A percentile compares a stretch with the other conserved stretches of the same genome.
These are phyloP conservation scores for Meloidogyne exigua DNA, from an alignment of 1,140 invertebrate genomes.

Conservation along the genomic window DNA sequence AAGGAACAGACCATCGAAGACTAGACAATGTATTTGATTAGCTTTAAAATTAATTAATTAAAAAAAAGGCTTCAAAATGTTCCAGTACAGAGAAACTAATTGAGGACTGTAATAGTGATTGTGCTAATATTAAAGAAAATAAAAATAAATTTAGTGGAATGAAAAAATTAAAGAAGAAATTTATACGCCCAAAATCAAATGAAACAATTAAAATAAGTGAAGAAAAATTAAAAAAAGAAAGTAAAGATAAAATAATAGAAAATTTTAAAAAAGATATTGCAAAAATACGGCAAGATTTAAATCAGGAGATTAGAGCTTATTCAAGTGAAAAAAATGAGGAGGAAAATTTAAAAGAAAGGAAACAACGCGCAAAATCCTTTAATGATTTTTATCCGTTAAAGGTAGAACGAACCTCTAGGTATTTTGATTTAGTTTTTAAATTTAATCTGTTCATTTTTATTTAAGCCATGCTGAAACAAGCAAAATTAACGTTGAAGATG, in stretches of 20 bases:
- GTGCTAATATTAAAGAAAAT: background rate
- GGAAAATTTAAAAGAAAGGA: background rate
- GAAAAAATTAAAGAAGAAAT: background rate
- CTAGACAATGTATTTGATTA: too few relatives aligned
- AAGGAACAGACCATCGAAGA: too few relatives aligned
- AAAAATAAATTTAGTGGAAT: background rate
- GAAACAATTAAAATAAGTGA: background rate
- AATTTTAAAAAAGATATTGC: background rate
- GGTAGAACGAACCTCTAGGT: background rate
- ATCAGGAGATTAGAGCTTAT: background rate
- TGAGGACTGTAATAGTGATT: background rate
- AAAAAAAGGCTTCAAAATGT: background rate
- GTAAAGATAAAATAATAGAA: background rate
- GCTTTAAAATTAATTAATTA: background rate
- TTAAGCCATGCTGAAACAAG: background rate
- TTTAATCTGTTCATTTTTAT: background rate
- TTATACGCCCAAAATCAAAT: background rate
- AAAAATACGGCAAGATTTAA: background rate
- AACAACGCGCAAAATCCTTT: background rate
- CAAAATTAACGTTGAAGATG: background rate
- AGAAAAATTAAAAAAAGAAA: background rate
- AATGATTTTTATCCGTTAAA: background rate
- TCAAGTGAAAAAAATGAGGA: constrained; percentile 1
- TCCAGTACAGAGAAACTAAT: background rate
- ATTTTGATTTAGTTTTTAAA: background rate